phyloP scores from a whole-genome alignment of 2,888 invertebrate species.

The Drosophila neonasuta region DNA sequence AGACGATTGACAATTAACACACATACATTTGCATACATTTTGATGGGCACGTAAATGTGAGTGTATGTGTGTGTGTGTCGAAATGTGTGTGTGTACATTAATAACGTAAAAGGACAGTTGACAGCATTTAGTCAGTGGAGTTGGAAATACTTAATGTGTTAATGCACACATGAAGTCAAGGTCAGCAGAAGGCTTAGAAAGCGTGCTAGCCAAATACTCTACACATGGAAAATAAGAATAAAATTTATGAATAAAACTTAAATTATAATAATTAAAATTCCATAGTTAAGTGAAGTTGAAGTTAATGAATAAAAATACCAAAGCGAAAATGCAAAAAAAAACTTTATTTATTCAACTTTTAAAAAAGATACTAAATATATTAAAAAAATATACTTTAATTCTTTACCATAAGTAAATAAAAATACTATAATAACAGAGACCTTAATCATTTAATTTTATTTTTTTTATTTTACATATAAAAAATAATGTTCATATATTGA shows the following conservation, averaged over 20 bases:
- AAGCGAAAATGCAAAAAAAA: too few relatives aligned
- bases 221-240: not conserved
- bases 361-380: too few relatives aligned
- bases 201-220: not conserved
- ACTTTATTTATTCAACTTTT: too few relatives aligned
- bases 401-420: too few relatives aligned
- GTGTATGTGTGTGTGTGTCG: not conserved
- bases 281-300: too few relatives aligned
- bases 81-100: constrained; percentile 12
- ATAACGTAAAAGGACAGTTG: constrained; percentile 41
- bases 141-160: constrained; percentile 37
- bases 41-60: constrained; percentile 1
- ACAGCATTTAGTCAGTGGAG: constrained; percentile 30
- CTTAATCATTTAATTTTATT: too few relatives aligned
- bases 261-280: not conserved
- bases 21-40: constrained; percentile 24
- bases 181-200: constrained; percentile 12
- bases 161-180: constrained; percentile 50
- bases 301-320: too few relatives aligned
- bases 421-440: too few relatives aligned
- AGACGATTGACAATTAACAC: too few relatives aligned
- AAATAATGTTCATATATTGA: too few relatives aligned
- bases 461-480: too few relatives aligned
- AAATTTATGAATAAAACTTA: not conserved
- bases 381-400: too few relatives aligned